Evolutionary conservation across 2,888 invertebrate genomes (phyloP), one percentile per base, ranked within the genome.

Genomic region (Drosophila subsilvestris): DNA sequence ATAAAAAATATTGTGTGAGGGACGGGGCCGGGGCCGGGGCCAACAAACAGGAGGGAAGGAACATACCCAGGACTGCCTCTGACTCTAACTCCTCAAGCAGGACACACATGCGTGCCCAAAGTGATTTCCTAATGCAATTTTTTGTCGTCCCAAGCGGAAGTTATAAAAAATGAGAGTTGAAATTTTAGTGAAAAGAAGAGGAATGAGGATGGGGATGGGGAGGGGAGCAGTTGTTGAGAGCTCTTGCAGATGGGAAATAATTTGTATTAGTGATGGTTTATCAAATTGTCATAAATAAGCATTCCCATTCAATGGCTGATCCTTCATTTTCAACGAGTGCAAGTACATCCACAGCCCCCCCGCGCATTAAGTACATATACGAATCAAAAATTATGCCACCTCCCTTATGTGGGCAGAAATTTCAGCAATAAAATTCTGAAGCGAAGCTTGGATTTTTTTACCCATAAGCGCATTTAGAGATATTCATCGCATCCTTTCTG

Each of bases 101-200:
- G 48, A 63, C 45, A 66, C 76, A 72, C 84, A 86, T 80, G 80
- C 80, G 86, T 84, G 80, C 70, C 83, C 80, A 86, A 86, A 67
- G 25, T 80, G 75, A 67, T 74, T 79, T 55, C 48, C 72, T 45
- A 67, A 66, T 66, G 66, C 66, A 67, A 65, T 65, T 65, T 62
- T 62, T 62, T 65, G 65, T 65, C 43, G 6, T 56, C 62, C 67
- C 48, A 43, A 67, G 68, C 66, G 66, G 66, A 66, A 66, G 66
- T 67, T 66, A 56, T 66, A 66, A 66, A 66, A 66, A 66, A 56
- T 44, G 55, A 66, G 65, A 43, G 55, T 22, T 55, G 14, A 44
- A 57, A 45, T 45, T 57, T 1, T 0, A n/a, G 45, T 10, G 25
- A 25, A 25, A 6, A 6, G 4, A 25, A 6, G 25, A 4, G 25